Evolutionary conservation across 2,113 vertebrate species (phyloP).

Genomic region (Prinia subflava): DNA sequence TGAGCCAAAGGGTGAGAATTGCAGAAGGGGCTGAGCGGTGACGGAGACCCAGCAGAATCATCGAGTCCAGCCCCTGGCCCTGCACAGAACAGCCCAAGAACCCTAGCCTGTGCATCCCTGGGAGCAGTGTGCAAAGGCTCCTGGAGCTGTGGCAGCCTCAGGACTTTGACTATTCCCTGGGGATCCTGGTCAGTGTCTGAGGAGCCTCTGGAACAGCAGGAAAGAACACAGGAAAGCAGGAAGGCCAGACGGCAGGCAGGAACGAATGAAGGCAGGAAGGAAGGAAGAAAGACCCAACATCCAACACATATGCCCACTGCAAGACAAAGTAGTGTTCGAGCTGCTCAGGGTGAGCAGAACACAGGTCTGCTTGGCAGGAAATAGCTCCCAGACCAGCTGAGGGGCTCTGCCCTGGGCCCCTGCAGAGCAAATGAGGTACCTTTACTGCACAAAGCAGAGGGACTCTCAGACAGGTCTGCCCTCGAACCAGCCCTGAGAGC

Average conservation of each 20-base stretch:
- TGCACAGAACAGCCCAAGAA: no score
- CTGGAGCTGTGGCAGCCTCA: background rate
- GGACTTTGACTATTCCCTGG: background rate
- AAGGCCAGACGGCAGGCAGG: no score
- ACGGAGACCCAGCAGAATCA: background rate
- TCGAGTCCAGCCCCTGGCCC: background rate
- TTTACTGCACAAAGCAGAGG: accelerated
- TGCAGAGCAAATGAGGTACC: background rate
- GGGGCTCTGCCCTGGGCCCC: no score
- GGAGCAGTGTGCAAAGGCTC: background rate
- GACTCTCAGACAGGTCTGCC: accelerated
- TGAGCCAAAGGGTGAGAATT: background rate
- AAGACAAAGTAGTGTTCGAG: background rate
- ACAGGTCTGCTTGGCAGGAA: background rate
- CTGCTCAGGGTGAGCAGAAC: background rate
- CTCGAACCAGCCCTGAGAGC: background rate
- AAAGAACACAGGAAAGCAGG: no score
- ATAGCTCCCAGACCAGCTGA: background rate
- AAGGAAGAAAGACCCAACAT: no score
- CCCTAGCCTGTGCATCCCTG: background rate
- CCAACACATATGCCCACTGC: accelerated
- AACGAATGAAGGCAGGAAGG: no score
- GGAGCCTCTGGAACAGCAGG: background rate
- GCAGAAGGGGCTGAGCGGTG: background rate
- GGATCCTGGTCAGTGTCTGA: background rate